Conservation (phyloP, 2,888 invertebrate genomes). For the Dendrolimus pini region DNA sequence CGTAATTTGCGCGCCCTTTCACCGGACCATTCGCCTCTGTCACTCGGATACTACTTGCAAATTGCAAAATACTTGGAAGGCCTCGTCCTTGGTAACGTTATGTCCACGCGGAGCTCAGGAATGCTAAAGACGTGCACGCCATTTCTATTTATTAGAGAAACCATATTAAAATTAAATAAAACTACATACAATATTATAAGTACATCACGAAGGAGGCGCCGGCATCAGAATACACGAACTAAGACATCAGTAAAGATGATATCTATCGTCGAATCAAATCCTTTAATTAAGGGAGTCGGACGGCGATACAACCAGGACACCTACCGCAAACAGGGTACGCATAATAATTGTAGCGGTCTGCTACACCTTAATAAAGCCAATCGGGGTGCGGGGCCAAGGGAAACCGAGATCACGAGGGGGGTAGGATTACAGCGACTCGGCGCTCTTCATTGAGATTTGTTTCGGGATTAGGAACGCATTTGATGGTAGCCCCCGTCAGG, state of each 20-base stretch:
- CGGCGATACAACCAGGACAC: conserved; percentile 65
- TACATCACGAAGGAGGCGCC: no score
- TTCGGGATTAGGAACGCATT: conserved; percentile 70
- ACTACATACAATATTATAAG: no score
- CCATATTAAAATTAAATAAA: no score
- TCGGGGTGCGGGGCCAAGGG: conserved; percentile 44
- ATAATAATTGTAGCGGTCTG: conserved; percentile 76
- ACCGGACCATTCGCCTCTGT: conserved; percentile 30
- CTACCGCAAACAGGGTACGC: conserved; percentile 74
- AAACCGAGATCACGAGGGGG: conserved; percentile 30
- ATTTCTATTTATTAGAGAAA: no score
- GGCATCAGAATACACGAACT: neutral
- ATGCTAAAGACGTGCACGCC: no score
- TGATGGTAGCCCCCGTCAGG: conserved; percentile 59
- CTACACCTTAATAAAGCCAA: conserved; percentile 77
- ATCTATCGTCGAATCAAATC: conserved; percentile 59
- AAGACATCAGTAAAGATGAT: conserved; percentile 34
- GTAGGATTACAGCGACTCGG: conserved; percentile 62
- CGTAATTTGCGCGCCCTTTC: conserved; percentile 66
- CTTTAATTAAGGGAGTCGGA: conserved; percentile 70
- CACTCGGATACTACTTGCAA: conserved; percentile 33
- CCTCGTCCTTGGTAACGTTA: conserved; percentile 23
- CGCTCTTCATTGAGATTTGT: conserved; percentile 76
- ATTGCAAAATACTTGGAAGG: conserved; percentile 28
- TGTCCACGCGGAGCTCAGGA: conserved; percentile 5